Percentiles rank a stretch among this genome's conserved stretches.
Conservation (phyloP, 2,113 vertebrate genomes). For the Leucopsar rothschildi region DNA sequence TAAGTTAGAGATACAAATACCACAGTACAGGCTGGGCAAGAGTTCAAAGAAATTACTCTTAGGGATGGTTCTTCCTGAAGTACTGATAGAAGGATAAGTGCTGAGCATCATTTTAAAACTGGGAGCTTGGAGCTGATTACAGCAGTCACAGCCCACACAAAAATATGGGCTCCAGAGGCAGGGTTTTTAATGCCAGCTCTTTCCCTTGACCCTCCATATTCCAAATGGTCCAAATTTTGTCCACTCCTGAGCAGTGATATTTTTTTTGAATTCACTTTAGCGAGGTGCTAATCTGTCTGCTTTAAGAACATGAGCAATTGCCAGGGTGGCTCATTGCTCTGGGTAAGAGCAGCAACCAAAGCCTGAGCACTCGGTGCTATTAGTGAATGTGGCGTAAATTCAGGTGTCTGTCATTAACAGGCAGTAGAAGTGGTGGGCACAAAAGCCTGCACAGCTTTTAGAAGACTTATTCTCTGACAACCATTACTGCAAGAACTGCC, state of each 20-base stretch:
- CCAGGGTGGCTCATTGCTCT: neutral
- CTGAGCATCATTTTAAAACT: neutral
- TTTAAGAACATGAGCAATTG: neutral
- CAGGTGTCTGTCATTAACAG: slow-evolving; percentile 52
- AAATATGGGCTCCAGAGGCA: neutral
- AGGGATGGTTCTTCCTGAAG: neutral
- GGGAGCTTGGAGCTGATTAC: neutral
- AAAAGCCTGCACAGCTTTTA: neutral
- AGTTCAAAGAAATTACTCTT: neutral
- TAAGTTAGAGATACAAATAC: neutral
- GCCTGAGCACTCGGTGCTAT: neutral
- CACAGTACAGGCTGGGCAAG: neutral
- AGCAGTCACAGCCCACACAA: neutral
- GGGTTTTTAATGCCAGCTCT: neutral
- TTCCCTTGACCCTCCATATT: neutral
- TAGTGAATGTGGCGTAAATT: neutral
- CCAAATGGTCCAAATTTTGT: neutral
- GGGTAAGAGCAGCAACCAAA: neutral
- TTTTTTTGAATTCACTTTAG: neutral
- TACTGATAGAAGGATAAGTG: neutral
- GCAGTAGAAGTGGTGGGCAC: neutral
- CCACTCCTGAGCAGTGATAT: neutral
- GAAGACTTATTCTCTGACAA: neutral
- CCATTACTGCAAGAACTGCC: neutral
- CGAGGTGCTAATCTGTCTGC: neutral